Percentiles rank a stretch among this genome's conserved stretches.
phyloP scores from a whole-genome alignment of 1,140 invertebrate genomes.

The Dryas iulia region DNA sequence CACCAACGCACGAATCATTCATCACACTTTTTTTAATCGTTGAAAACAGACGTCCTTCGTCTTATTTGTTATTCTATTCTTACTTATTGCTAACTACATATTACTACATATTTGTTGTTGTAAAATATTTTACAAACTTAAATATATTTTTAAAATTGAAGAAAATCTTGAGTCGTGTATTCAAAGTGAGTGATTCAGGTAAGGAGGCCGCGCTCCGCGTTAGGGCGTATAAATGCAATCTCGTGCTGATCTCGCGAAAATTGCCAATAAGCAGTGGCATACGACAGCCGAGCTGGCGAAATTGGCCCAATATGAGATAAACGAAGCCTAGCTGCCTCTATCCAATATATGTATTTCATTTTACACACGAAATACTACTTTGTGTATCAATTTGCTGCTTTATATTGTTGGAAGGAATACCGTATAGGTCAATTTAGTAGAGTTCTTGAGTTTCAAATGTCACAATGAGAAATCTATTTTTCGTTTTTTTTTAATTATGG shows the following conservation, averaged over 20 bases:
- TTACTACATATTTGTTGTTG: neutral
- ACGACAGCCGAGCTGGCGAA: slow-evolving; percentile 18
- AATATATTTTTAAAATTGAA: neutral
- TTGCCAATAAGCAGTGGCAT: slow-evolving; percentile 45
- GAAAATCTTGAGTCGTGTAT: neutral
- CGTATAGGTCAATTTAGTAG: neutral
- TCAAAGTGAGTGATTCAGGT: slow-evolving; percentile 5
- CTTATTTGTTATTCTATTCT: neutral
- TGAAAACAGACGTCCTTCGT: too few species aligned
- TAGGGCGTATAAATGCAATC: slow-evolving; percentile 44
- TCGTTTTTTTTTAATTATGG: neutral
- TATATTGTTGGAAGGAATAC: neutral
- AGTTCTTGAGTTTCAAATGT: neutral
- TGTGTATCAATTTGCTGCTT: slow-evolving; percentile 28
- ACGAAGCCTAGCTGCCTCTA: slow-evolving; percentile 26
- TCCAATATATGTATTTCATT: slow-evolving; percentile 42
- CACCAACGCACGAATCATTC: too few species aligned
- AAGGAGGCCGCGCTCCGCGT: slow-evolving; percentile 14
- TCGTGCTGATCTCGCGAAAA: slow-evolving; percentile 44
- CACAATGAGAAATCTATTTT: too few species aligned
- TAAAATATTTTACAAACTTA: neutral
- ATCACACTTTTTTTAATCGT: too few species aligned
- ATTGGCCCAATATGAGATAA: slow-evolving; percentile 46
- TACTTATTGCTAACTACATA: neutral
- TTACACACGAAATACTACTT: slow-evolving; percentile 26